Percentiles rank a stretch among this genome's conserved stretches.
Evolutionary conservation across 1,140 invertebrate genomes (phyloP).

Genomic region (Heliconius hewitsoni): DNA sequence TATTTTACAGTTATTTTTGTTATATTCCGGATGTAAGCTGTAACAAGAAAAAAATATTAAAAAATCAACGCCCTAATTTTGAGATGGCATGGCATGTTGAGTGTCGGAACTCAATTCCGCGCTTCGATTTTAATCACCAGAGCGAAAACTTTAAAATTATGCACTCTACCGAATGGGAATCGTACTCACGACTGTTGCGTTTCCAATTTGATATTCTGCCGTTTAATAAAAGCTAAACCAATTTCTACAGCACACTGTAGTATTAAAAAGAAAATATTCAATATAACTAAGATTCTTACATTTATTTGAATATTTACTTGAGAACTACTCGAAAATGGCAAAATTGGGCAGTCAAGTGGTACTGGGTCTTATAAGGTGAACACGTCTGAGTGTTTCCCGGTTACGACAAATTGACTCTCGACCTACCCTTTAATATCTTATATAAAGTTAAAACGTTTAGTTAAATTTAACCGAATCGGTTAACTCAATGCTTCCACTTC

Average conservation of each 20-base stretch:
- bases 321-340: conserved; percentile 51
- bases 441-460: conserved; percentile 20
- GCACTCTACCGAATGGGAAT: too few relatives aligned
- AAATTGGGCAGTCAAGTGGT: conserved; percentile 50
- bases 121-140: too few relatives aligned
- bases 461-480: conserved; percentile 2
- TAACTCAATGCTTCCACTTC: neutral
- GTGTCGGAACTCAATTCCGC: neutral
- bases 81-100: neutral
- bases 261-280: neutral
- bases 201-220: too few relatives aligned
- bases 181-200: too few relatives aligned
- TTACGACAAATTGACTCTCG: conserved; percentile 56
- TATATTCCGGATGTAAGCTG: too few relatives aligned
- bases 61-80: too few relatives aligned
- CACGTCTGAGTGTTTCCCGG: conserved; percentile 54
- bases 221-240: neutral
- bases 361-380: conserved; percentile 50
- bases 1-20: too few relatives aligned
- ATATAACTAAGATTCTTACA: conserved; percentile 2
- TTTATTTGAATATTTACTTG: neutral
- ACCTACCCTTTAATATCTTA: conserved; percentile 22
- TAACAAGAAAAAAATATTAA: too few relatives aligned
- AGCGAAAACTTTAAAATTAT: too few relatives aligned
- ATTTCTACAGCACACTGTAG: neutral